phyloP scores from a whole-genome alignment of 2,113 vertebrate genomes.

The Nothoprocta pentlandii region DNA sequence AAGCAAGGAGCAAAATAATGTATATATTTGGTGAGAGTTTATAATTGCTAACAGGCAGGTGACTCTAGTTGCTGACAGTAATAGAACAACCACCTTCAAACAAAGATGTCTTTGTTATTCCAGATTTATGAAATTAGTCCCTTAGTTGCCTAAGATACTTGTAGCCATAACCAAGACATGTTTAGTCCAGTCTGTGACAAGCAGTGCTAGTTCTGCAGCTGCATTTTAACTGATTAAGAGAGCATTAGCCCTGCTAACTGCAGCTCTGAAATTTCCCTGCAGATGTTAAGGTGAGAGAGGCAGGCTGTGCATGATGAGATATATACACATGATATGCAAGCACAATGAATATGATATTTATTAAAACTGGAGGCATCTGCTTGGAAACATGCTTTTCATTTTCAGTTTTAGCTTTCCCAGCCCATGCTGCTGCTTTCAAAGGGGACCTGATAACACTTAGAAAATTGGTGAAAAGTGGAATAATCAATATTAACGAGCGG shows the following conservation, averaged over 20 bases:
- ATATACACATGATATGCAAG: not conserved
- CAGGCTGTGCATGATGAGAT: not conserved
- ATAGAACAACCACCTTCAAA: not conserved
- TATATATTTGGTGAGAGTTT: not conserved
- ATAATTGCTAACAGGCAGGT: not conserved
- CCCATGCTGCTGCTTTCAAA: constrained; percentile 78
- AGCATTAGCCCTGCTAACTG: not conserved
- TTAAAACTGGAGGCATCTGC: not conserved
- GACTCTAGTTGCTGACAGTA: not conserved
- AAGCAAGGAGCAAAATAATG: not conserved
- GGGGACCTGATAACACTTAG: constrained; percentile 79
- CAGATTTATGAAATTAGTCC: not conserved
- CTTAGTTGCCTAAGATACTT: not conserved
- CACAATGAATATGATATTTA: not conserved
- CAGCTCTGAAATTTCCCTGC: not conserved
- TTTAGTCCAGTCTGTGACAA: not conserved
- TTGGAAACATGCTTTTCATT: constrained; percentile 33
- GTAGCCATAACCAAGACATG: not conserved
- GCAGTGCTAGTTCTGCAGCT: not conserved
- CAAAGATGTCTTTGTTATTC: not conserved
- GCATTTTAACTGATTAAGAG: constrained; percentile 6
- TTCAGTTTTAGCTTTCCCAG: constrained; percentile 83
- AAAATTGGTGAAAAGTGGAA: constrained; percentile 78
- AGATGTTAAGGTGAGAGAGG: not conserved
- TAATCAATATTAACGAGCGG: constrained; percentile 82